Evolutionary conservation across 2,113 vertebrate species (phyloP), one percentile per base, ranked within the genome.

Genomic region (Antigone vipio): DNA sequence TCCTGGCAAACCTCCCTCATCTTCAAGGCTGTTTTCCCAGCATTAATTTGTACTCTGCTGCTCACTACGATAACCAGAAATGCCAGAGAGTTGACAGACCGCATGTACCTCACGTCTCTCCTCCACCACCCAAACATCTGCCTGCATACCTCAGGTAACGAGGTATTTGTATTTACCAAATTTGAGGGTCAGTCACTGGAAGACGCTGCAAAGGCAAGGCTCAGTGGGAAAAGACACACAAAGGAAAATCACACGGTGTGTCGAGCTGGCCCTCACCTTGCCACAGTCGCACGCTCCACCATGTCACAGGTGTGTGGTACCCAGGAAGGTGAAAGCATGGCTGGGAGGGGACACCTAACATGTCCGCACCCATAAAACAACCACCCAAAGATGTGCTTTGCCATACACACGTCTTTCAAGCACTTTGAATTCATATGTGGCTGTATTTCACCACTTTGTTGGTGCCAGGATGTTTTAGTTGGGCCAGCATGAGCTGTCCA

Each of bases 251-350:
- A 5, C 8, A 27, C 14, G 21, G 44, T 10, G 38, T 9, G 50
- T 20, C 2, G 8, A 84, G 63, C 60, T 69, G 44, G 50, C 27
- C 47, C 52, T 72, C 56, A 10, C 27, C 34, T 77, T 15, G 0
- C 15, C 38, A 27, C 30, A 63, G 20, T 4, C 8, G 1, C 35
- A 42, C 0, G 4, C n/a, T 29, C 42, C 49, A 44, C 22, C 1
- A 0, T 5, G 23, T 17, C 86, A 78, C 30, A 22, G n/a, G 9
- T 2, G 6, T 32, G 44, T 6, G 60, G 38, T 20, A 74, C n/a
- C 8, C 11, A 1, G 6, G 22, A 64, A 30, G 45, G 45, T 26
- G 45, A 42, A 74, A 50, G 15, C 22, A 15, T 16, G 12, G 19
- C 53, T 6, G 2, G 24, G 5, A 23, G 30, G 53, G 27, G 24